phyloP scores from a whole-genome alignment of 2,113 vertebrate genomes.

The Cynocephalus volans region DNA sequence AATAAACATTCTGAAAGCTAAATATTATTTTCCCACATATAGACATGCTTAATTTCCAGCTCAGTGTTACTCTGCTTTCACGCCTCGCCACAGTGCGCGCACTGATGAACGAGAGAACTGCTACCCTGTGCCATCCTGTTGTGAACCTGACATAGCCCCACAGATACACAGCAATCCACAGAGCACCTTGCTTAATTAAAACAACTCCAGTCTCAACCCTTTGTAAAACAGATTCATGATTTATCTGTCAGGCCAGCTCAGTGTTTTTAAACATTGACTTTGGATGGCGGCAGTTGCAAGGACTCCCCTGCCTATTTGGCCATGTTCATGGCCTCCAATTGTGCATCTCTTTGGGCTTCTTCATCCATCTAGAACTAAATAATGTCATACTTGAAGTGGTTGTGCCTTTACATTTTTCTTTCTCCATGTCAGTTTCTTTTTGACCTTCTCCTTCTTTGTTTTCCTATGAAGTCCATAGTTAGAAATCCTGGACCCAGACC shows the following conservation, averaged over 20 bases:
- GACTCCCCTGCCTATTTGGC: not conserved
- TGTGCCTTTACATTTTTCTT: not conserved
- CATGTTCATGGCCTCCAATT: not conserved
- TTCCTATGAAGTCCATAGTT: not conserved
- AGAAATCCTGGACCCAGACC: not conserved
- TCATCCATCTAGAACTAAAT: not conserved
- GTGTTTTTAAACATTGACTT: not conserved
- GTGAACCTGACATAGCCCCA: not conserved
- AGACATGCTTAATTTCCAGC: not conserved
- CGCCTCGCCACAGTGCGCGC: not conserved
- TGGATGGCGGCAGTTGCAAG: not conserved
- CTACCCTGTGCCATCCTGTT: too few relatives aligned
- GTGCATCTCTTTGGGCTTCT: not conserved
- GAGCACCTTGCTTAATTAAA: not conserved
- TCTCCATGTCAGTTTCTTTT: not conserved
- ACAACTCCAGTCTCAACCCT: not conserved
- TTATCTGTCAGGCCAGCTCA: not conserved
- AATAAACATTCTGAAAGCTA: not conserved
- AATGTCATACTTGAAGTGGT: not conserved
- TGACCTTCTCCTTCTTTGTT: not conserved
- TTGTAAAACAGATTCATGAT: not conserved
- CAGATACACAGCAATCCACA: not conserved
- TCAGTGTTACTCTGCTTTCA: not conserved
- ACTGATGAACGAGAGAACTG: fast-evolving
- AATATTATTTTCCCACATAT: not conserved